Percentiles rank a stretch among this genome's conserved stretches.
phyloP scores from a whole-genome alignment of 2,113 vertebrate genomes.

The Myanophis thanlyinensis region DNA sequence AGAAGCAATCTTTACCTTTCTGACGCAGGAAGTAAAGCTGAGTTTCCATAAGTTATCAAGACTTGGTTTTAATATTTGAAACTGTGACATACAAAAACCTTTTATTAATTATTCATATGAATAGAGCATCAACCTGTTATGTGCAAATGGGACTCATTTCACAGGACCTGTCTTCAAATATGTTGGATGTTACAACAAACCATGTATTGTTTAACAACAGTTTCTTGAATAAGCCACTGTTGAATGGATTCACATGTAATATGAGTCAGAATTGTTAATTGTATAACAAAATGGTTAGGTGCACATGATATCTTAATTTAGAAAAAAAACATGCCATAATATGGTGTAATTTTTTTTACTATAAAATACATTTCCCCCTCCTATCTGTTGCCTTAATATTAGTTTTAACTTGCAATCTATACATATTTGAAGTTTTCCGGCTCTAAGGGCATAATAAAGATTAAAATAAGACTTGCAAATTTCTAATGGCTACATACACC shows the following conservation, averaged over 20 bases:
- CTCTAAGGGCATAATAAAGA: neutral
- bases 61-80: neutral
- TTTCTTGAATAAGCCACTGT: neutral
- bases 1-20: neutral
- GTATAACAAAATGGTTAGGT: neutral
- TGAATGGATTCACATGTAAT: neutral
- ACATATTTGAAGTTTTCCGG: neutral
- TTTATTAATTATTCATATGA: neutral
- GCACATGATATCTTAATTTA: neutral
- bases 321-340: neutral
- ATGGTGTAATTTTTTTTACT: neutral
- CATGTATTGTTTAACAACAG: neutral
- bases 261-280: neutral
- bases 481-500: neutral
- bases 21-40: neutral
- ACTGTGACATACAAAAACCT: neutral
- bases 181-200: neutral
- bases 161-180: neutral
- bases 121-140: neutral
- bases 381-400: neutral
- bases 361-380: neutral
- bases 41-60: neutral
- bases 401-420: neutral
- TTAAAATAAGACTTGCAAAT: neutral
- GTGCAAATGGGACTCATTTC: neutral